phyloP scores from a whole-genome alignment of 2,113 vertebrate species.

The Pipra filicauda region DNA sequence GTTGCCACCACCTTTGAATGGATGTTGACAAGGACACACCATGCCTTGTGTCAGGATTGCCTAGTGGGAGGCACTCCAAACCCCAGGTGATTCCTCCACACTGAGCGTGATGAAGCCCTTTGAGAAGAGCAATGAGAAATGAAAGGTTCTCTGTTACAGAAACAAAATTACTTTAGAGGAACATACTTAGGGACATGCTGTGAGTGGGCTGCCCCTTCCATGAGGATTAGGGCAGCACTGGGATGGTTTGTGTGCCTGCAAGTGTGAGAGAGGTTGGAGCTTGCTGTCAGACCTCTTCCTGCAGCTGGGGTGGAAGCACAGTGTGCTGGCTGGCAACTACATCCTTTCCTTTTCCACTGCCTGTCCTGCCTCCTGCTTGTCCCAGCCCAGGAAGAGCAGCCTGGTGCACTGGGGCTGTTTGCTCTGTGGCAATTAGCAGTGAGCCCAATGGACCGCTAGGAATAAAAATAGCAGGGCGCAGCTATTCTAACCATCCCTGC shows the following conservation, averaged over 20 bases:
- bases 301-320: neutral
- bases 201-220: neutral
- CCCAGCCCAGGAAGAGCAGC: neutral
- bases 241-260: rapidly evolving
- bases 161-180: neutral
- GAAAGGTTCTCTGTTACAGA: neutral
- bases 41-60: neutral
- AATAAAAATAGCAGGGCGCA: neutral
- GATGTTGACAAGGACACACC: too few relatives aligned
- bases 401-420: rapidly evolving
- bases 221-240: neutral
- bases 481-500: neutral
- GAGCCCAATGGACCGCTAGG: neutral
- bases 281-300: neutral
- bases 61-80: neutral
- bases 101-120: neutral
- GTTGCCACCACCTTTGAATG: neutral
- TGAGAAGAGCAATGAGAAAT: neutral
- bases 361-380: neutral
- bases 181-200: rapidly evolving
- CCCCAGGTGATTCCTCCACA: neutral
- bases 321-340: neutral
- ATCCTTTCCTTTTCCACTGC: neutral
- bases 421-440: neutral
- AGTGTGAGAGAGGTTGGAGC: neutral